These are phyloP conservation scores for Sandelia bainsii DNA, from an alignment of 2,797 vertebrate species.

Conservation along the genomic window DNA sequence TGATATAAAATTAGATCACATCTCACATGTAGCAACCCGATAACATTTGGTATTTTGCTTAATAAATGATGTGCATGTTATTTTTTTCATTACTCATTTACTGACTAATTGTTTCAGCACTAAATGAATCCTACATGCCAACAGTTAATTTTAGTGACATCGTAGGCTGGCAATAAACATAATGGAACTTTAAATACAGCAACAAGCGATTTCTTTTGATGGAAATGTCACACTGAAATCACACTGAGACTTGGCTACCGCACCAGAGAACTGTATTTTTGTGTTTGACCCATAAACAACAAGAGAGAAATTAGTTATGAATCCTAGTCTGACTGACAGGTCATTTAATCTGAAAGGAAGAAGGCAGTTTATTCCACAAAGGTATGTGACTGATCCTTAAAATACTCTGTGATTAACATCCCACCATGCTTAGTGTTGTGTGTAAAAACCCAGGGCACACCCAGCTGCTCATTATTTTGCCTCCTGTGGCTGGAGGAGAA, in stretches of 20 bases:
- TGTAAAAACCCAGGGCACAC: conserved; percentile 43
- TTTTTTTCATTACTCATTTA: conserved; percentile 1
- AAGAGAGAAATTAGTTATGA: conserved; percentile 31
- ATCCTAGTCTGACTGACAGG: conserved; percentile 31
- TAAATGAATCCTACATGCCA: background rate
- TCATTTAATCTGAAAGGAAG: conserved; percentile 28
- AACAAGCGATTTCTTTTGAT: conserved; percentile 18
- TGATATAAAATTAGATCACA: background rate
- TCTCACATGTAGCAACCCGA: background rate
- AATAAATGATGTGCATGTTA: background rate
- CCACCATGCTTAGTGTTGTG: conserved; percentile 48
- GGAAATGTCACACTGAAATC: conserved; percentile 37
- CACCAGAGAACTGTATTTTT: conserved; percentile 9
- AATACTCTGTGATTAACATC: conserved; percentile 56
- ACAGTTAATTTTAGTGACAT: background rate
- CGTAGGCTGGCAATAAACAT: background rate
- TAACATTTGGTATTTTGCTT: conserved; percentile 5
- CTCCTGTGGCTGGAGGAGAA: conserved; percentile 42
- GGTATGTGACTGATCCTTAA: conserved; percentile 18
- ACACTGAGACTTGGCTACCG: conserved; percentile 14
- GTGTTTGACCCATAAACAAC: conserved; percentile 24
- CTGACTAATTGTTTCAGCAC: background rate
- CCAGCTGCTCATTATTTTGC: conserved; percentile 49
- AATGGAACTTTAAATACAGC: background rate
- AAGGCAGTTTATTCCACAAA: conserved; percentile 11